Percentiles rank a stretch among this genome's conserved stretches.
phyloP scores from a whole-genome alignment of 2,797 vertebrate genomes.

The Anolis apletophallus region DNA sequence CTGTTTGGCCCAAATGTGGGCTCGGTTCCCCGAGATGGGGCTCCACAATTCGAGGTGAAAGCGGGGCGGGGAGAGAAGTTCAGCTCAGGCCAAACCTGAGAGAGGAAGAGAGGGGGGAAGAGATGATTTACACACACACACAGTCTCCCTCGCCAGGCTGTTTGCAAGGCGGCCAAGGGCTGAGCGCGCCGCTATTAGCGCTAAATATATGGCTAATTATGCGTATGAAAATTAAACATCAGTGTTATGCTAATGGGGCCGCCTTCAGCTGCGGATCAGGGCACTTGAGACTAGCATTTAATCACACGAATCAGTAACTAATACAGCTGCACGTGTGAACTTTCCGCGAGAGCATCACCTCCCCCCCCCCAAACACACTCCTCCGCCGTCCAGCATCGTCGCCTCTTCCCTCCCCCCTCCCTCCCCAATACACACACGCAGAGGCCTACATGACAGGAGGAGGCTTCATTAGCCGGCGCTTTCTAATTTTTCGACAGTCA shows the following conservation, averaged over 20 bases:
- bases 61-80: constrained; percentile 66
- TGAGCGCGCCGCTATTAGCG: constrained; percentile 87
- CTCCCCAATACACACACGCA: constrained; percentile 74
- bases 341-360: constrained; percentile 81
- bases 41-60: constrained; percentile 71
- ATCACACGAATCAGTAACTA: constrained; percentile 91
- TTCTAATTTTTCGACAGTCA: constrained; percentile 81
- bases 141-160: no score
- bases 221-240: constrained; percentile 98
- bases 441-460: constrained; percentile 80
- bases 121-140: background rate
- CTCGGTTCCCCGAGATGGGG: constrained; percentile 74
- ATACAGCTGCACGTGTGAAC: constrained; percentile 89
- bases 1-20: constrained; percentile 76
- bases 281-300: constrained; percentile 92
- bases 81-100: constrained; percentile 82
- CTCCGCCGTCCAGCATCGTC: background rate
- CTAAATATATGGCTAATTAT: constrained; percentile 99
- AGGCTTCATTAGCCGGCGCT: constrained; percentile 82
- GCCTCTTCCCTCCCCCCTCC: background rate
- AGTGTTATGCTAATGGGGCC: constrained; percentile 97
- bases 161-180: constrained; percentile 78
- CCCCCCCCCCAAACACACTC: constrained; percentile 3
- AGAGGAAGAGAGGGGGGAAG: background rate
- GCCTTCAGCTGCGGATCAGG: constrained; percentile 91